A percentile compares a stretch with the other conserved stretches of the same genome.
Evolutionary conservation across 2,888 invertebrate genomes (phyloP).

Genomic region (Monochamus alternatus): DNA sequence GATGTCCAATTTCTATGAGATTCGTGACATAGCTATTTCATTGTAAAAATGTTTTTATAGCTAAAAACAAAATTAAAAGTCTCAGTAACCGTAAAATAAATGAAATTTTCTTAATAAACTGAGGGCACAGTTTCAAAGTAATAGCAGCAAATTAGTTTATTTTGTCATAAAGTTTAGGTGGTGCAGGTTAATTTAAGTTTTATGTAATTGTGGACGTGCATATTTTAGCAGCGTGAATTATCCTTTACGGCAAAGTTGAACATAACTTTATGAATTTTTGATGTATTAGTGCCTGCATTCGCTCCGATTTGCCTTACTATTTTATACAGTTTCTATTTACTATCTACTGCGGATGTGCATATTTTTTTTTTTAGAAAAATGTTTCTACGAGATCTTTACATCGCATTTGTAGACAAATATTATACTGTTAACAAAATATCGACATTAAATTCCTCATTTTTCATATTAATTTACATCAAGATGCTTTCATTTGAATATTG

Average conservation of each 20-base stretch:
- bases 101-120: constrained; percentile 30
- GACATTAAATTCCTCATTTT: no score
- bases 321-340: no score
- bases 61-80: constrained; percentile 18
- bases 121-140: constrained; percentile 22
- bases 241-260: constrained; percentile 22
- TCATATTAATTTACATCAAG: no score
- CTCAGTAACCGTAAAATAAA: constrained; percentile 19
- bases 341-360: no score
- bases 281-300: constrained; percentile 5
- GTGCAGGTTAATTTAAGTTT: constrained; percentile 41
- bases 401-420: no score
- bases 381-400: no score
- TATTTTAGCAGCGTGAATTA: constrained; percentile 23
- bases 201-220: constrained; percentile 31
- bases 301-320: no score
- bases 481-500: no score
- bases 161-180: constrained; percentile 35
- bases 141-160: constrained; percentile 39
- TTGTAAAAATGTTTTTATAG: constrained; percentile 18
- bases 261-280: constrained; percentile 15
- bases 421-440: no score
- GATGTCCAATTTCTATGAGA: background rate
- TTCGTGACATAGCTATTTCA: constrained; percentile 5
- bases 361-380: no score